Conservation (phyloP, 2,113 vertebrate species). For the Xenus cinereus region DNA sequence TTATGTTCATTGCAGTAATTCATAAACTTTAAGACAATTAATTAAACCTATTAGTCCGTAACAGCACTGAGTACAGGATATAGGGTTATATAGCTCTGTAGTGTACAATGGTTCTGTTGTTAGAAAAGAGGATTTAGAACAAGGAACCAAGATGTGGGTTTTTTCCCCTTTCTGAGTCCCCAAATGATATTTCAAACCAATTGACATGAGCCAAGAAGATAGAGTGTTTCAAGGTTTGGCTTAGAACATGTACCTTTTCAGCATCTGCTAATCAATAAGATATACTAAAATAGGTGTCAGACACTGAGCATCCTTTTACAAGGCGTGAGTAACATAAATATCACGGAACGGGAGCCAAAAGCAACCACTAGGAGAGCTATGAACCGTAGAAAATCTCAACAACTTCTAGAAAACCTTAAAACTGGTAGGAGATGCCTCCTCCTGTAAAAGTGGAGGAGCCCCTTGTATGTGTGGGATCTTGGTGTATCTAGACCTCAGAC, state of each 20-base stretch:
- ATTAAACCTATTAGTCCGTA: neutral
- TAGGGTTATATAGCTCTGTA: neutral
- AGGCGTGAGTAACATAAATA: neutral
- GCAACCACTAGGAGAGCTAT: neutral
- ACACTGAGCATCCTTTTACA: neutral
- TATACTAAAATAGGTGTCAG: neutral
- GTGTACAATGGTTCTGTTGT: neutral
- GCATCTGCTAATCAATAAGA: neutral
- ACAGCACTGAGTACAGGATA: neutral
- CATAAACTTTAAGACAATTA: neutral
- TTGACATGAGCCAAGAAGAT: neutral
- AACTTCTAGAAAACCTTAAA: neutral
- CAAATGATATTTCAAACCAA: neutral
- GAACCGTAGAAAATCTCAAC: neutral
- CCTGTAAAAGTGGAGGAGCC: neutral
- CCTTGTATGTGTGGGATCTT: neutral
- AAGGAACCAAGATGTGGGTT: neutral
- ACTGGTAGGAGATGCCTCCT: accelerated
- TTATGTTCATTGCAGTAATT: neutral
- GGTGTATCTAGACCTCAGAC: neutral
- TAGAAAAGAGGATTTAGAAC: neutral
- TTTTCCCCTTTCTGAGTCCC: neutral
- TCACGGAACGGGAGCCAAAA: neutral
- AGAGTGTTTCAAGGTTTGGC: neutral
- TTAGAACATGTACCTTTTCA: neutral